phyloP scores from a whole-genome alignment of 2,797 vertebrate species.

The Coregonus sp. region DNA sequence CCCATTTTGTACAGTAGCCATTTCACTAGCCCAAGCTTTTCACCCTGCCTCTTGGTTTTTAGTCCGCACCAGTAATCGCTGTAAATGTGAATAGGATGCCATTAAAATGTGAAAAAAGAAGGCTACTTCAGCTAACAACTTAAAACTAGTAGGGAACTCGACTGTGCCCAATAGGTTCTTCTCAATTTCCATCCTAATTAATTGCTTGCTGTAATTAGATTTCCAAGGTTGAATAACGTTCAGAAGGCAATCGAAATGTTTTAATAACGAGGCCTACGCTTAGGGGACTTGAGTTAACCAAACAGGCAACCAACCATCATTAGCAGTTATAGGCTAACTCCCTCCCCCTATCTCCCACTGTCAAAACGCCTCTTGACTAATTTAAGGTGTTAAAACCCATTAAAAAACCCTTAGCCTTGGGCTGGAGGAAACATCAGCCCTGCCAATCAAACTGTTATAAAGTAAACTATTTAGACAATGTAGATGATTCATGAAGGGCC shows the following conservation, averaged over 20 bases:
- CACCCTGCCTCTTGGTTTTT: slow-evolving; percentile 76
- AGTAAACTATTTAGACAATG: not conserved
- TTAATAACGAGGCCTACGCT: slow-evolving; percentile 47
- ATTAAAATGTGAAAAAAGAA: slow-evolving; percentile 47
- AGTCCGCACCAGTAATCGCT: slow-evolving; percentile 38
- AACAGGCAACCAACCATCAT: slow-evolving; percentile 61
- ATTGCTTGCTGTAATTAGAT: slow-evolving; percentile 79
- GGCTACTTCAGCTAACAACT: slow-evolving; percentile 9
- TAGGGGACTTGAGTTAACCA: slow-evolving; percentile 58
- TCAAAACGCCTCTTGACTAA: slow-evolving; percentile 23
- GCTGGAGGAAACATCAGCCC: not conserved
- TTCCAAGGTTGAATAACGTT: slow-evolving; percentile 75
- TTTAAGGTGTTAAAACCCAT: slow-evolving; percentile 30
- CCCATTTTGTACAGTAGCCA: slow-evolving; percentile 70
- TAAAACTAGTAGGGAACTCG: slow-evolving; percentile 15
- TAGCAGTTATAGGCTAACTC: slow-evolving; percentile 55
- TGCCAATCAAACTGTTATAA: slow-evolving; percentile 1
- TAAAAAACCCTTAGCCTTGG: not conserved
- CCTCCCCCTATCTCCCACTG: slow-evolving; percentile 13
- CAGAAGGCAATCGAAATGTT: slow-evolving; percentile 70
- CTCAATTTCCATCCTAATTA: slow-evolving; percentile 76
- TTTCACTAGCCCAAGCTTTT: slow-evolving; percentile 72
- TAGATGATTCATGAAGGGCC: not conserved
- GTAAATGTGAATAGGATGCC: slow-evolving; percentile 37
- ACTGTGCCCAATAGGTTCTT: slow-evolving; percentile 45